A percentile compares a stretch with the other conserved stretches of the same genome.
Conservation (phyloP, 1,140 invertebrate genomes). For the Elymnias hypermnestra region DNA sequence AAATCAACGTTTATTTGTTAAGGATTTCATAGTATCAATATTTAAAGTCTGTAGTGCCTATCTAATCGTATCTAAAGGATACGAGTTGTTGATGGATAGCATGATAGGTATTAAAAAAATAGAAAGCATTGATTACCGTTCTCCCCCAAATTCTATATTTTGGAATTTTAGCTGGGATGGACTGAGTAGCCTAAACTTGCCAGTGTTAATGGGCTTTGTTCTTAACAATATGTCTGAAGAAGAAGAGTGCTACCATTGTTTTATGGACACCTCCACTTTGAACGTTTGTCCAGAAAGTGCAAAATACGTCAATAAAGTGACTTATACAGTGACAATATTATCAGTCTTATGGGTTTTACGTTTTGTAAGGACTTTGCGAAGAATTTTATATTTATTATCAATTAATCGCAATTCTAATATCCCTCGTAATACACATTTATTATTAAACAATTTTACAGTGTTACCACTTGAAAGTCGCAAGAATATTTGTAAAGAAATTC, state of each 20-base stretch:
- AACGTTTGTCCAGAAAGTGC: conserved; percentile 75
- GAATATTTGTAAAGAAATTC: too few species aligned
- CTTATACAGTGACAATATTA: conserved; percentile 40
- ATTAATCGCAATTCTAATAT: background rate
- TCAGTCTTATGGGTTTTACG: conserved; percentile 77
- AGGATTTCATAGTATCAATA: conserved; percentile 77
- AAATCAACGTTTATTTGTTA: conserved; percentile 70
- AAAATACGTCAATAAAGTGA: conserved; percentile 79
- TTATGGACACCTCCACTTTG: conserved; percentile 65
- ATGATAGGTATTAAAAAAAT: conserved; percentile 22
- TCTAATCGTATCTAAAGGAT: conserved; percentile 77
- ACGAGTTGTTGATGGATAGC: conserved; percentile 83
- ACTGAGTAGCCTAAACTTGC: conserved; percentile 71
- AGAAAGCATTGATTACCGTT: conserved; percentile 44
- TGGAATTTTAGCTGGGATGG: conserved; percentile 79
- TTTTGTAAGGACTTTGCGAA: conserved; percentile 42
- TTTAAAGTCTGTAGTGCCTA: conserved; percentile 78
- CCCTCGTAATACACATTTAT: too few species aligned
- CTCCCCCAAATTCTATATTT: conserved; percentile 72
- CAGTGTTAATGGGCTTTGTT: conserved; percentile 72
- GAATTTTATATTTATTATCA: background rate
- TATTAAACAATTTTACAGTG: too few species aligned
- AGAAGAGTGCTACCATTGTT: conserved; percentile 20
- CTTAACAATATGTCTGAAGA: conserved; percentile 51
- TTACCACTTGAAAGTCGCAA: too few species aligned